These are phyloP conservation scores for Leptinotarsa lineolata DNA, from an alignment of 1,140 invertebrate genomes.

Conservation along the genomic window DNA sequence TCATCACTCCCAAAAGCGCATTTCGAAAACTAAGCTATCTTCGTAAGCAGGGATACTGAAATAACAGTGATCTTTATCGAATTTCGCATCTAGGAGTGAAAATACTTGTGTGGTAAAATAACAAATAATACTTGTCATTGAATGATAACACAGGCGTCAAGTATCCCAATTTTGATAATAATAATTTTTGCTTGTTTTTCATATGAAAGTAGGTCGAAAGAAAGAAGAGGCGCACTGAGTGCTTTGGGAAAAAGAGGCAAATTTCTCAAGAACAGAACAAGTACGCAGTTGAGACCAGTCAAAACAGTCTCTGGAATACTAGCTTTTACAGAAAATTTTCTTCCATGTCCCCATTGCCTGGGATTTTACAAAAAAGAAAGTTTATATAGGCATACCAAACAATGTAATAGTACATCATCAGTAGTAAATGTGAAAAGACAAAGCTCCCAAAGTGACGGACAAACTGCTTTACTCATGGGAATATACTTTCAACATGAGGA, in stretches of 20 bases:
- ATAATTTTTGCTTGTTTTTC: too few species aligned
- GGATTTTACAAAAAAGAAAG: conserved; percentile 25
- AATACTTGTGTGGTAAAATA: too few species aligned
- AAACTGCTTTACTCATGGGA: conserved; percentile 25
- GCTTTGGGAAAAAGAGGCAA: conserved; percentile 22
- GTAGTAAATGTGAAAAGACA: not conserved
- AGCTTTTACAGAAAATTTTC: conserved; percentile 12
- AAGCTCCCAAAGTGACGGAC: conserved; percentile 19
- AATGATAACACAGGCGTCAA: too few species aligned
- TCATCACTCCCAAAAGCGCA: too few species aligned
- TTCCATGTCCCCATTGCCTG: conserved; percentile 25
- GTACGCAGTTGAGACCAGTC: conserved; percentile 18
- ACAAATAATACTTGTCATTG: too few species aligned
- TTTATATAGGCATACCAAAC: conserved; percentile 27
- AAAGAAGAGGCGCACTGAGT: conserved; percentile 8
- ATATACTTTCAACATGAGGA: conserved; percentile 21
- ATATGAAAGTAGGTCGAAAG: conserved; percentile 17
- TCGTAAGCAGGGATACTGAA: too few species aligned
- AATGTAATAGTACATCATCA: not conserved
- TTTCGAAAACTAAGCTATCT: too few species aligned
- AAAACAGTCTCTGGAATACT: not conserved
- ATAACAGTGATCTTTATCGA: too few species aligned
- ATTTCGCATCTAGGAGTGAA: too few species aligned
- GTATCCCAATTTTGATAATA: too few species aligned
- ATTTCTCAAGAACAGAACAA: conserved; percentile 26